Evolutionary conservation across 2,113 vertebrate species (phyloP), one percentile per base, ranked within the genome.

Genomic region (Macroglossus sobrinus): DNA sequence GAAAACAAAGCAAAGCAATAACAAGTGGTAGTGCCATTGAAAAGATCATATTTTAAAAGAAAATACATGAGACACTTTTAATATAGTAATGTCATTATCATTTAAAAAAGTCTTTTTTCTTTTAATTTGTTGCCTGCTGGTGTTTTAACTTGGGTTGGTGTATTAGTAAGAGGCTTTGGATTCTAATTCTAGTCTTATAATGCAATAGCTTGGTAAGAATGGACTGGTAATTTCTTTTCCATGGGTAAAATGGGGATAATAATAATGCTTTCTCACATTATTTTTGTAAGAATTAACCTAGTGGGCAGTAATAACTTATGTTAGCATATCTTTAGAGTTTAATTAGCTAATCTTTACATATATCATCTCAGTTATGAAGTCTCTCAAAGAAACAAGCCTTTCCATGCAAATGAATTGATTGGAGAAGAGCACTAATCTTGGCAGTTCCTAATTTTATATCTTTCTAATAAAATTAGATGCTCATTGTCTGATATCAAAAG

Each of bases 271-370:
- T 89, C 69, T 76, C n/a, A 47, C 22, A 84, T n/a, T 78, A 63
- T 35, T 94, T 92, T 97, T 90, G 33, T 50, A 55, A 79, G 21
- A 87, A 92, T 80, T 89, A 84, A 93, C 61, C 9, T 84, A 7
- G 18, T 66, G 79, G 35, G 35, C 59, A 75, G n/a, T 80, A 92
- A 63, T 66, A 84, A 85, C 61, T 89, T 78, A 84, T 79, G 72
- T 92, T 92, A 71, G 18, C 53, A 74, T 64, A 63, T 69, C 30
- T 7, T n/a, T 26, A n/a, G 47, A 84, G 63, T 82, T 86, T 95
- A 92, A 88, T 95, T 94, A 96, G 26, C 50, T 45, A 80, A 64
- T 85, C 43, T 81, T 94, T 7, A 30, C 21, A n/a, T 79, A 15
- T 10, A 71, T 82, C 68, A 88, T 71, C 66, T 66, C 14, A n/a